These are phyloP conservation scores for Dryomyza anilis DNA, from an alignment of 2,888 invertebrate species.

Conservation along the genomic window DNA sequence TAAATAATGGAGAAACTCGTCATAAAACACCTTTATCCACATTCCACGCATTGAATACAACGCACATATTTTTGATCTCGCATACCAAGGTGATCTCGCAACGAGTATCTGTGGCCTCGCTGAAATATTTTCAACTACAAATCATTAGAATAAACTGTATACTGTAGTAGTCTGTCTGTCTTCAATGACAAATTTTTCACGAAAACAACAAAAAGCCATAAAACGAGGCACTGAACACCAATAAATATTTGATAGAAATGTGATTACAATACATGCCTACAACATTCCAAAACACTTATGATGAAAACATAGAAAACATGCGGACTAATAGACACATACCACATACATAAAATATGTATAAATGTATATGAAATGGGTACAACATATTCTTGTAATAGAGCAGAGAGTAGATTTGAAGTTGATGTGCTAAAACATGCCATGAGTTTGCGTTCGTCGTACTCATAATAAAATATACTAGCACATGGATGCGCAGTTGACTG, in stretches of 20 bases:
- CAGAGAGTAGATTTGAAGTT: not conserved
- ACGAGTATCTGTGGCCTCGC: slow-evolving; percentile 7
- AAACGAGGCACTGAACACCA: slow-evolving; percentile 8
- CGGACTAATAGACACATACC: slow-evolving; percentile 11
- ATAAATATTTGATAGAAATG: slow-evolving; percentile 11
- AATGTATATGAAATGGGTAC: too few species aligned
- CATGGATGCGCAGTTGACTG: not conserved
- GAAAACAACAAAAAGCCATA: not conserved
- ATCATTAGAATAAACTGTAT: slow-evolving; percentile 6
- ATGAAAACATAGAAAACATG: slow-evolving; percentile 22
- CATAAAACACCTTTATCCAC: too few species aligned
- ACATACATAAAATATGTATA: too few species aligned
- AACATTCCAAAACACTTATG: slow-evolving; percentile 37
- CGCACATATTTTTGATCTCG: too few species aligned
- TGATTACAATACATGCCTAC: slow-evolving; percentile 25
- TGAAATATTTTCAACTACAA: slow-evolving; percentile 9
- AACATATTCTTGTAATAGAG: not conserved
- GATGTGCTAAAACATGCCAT: not conserved
- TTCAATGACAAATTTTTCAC: slow-evolving; percentile 48
- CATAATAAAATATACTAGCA: slow-evolving; percentile 7
- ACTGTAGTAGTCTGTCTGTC: slow-evolving; percentile 43
- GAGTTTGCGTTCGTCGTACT: not conserved
- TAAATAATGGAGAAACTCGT: too few species aligned
- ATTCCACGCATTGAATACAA: too few species aligned
- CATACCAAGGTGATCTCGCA: too few species aligned